Evolutionary conservation across 1,140 invertebrate species (phyloP).

Genomic region (Drosophila busckii): DNA sequence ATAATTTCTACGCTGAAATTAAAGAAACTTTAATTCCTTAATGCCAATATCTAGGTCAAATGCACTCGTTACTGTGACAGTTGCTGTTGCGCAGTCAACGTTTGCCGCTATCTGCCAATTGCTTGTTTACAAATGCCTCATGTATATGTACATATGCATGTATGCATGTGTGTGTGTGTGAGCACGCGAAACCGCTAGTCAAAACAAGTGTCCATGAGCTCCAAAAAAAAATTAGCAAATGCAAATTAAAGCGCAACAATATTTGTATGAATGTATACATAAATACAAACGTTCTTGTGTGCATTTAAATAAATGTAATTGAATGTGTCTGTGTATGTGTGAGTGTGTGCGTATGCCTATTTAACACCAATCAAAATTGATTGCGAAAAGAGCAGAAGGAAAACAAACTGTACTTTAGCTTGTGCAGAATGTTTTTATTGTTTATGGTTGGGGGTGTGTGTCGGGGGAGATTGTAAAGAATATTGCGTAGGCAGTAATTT

Average conservation of each 20-base stretch:
- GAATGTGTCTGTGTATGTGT: background rate
- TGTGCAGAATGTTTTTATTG: conserved; percentile 8
- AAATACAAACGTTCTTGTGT: background rate
- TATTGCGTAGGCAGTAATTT: conserved; percentile 19
- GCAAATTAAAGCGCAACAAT: conserved; percentile 12
- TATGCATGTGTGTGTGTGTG: too few species aligned
- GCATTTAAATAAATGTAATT: too few species aligned
- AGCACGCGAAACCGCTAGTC: conserved; percentile 5
- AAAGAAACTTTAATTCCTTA: conserved; percentile 14
- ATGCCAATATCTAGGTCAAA: conserved; percentile 31
- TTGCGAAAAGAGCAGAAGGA: too few species aligned
- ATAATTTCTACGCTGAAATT: conserved; percentile 14
- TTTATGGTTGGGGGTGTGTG: background rate
- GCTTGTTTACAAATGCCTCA: conserved; percentile 13
- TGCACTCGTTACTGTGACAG: conserved; percentile 14
- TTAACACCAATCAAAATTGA: conserved; percentile 16
- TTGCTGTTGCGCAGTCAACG: background rate
- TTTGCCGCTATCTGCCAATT: too few species aligned
- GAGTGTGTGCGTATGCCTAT: conserved; percentile 5
- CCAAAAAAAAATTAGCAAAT: background rate
- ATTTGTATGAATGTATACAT: background rate
- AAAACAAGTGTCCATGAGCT: conserved; percentile 5
- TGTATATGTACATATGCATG: too few species aligned
- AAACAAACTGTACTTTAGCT: conserved; percentile 32
- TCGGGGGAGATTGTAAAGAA: conserved; percentile 6